Evolutionary conservation across 2,888 invertebrate genomes (phyloP).

Genomic region (Dyspetes luteomarginatus): DNA sequence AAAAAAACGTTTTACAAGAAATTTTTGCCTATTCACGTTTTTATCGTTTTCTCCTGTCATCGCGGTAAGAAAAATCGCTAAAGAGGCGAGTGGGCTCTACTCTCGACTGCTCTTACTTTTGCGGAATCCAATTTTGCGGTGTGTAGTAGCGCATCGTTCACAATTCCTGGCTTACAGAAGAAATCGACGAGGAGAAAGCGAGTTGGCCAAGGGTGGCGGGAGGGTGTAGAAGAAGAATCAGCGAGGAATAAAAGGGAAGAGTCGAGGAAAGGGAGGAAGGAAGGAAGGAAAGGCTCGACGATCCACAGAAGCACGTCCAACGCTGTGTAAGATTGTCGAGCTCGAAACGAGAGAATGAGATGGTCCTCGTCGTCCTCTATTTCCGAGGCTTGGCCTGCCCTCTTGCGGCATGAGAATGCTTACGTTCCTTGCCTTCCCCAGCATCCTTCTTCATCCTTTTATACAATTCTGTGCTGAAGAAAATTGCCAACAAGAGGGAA

Average conservation of each 20-base stretch:
- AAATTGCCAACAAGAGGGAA: constrained; percentile 25
- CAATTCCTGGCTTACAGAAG: constrained; percentile 37
- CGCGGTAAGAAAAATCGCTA: constrained; percentile 34
- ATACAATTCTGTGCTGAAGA: constrained; percentile 9
- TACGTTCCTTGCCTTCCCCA: neutral
- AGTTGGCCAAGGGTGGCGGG: neutral
- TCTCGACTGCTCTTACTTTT: constrained; percentile 47
- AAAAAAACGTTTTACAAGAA: neutral
- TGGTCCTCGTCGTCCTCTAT: neutral
- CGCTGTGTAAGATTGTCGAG: constrained; percentile 13
- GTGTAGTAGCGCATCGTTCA: constrained; percentile 13
- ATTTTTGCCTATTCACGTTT: neutral
- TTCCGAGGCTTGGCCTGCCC: neutral
- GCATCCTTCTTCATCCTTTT: constrained; percentile 17
- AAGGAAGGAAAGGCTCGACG: constrained; percentile 41
- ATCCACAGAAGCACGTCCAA: constrained; percentile 44
- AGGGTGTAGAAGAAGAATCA: constrained; percentile 1
- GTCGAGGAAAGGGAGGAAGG: neutral
- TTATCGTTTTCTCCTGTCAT: neutral
- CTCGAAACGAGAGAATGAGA: constrained; percentile 31
- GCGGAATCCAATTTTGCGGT: constrained; percentile 65
- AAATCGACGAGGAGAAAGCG: neutral
- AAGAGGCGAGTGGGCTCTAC: neutral
- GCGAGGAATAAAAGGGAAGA: constrained; percentile 31
- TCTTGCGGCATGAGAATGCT: neutral